Evolutionary conservation across 2,888 invertebrate species (phyloP).

Genomic region (Cataglyphis livida): DNA sequence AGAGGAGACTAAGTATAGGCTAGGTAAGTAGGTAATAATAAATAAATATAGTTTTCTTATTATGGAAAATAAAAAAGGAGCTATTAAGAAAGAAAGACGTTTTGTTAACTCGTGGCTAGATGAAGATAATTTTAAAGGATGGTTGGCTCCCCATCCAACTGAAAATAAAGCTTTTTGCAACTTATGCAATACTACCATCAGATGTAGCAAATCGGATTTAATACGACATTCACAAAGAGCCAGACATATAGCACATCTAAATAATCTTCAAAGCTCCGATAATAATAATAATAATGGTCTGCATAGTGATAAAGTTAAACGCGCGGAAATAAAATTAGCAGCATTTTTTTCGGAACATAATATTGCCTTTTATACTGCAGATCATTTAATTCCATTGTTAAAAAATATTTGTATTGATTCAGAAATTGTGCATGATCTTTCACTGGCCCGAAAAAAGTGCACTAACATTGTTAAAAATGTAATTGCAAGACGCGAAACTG

Average conservation of each 20-base stretch:
- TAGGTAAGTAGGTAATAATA: too few species aligned
- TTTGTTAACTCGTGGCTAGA: background rate
- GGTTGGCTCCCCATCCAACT: background rate
- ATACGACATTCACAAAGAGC: background rate
- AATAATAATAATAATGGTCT: background rate
- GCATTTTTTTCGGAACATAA: background rate
- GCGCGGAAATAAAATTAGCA: background rate
- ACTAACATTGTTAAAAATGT: background rate
- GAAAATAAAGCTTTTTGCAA: background rate
- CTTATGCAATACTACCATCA: background rate
- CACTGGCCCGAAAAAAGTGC: background rate
- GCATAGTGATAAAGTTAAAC: background rate
- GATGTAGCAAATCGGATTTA: background rate
- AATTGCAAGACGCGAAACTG: background rate
- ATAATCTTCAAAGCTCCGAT: background rate
- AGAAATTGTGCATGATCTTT: background rate
- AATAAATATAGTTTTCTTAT: too few species aligned
- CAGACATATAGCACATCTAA: background rate
- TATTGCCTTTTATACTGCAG: background rate
- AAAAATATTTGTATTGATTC: background rate
- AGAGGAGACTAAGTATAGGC: too few species aligned
- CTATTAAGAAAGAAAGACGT: background rate
- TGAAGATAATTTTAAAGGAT: background rate
- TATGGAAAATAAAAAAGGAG: background rate
- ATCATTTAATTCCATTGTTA: background rate